A percentile compares a stretch with the other conserved stretches of the same genome.
Evolutionary conservation across 2,797 vertebrate species (phyloP).

Genomic region (Syncerus caffer): DNA sequence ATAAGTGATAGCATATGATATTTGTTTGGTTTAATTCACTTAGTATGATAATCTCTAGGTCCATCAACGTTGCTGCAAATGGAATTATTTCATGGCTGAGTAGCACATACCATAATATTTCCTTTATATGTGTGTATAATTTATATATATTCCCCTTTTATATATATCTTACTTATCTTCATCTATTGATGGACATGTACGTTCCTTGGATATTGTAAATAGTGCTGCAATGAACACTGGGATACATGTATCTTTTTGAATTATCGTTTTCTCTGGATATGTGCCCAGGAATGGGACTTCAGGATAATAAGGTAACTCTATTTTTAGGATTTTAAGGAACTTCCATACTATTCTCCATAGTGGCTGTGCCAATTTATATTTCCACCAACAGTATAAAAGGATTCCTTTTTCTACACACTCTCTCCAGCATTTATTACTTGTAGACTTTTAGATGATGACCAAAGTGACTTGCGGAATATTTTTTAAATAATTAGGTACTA

Average conservation of each 20-base stretch:
- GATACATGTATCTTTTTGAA: not conserved
- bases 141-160: not conserved
- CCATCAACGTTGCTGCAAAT: not conserved
- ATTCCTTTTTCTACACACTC: not conserved
- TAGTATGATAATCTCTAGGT: not conserved
- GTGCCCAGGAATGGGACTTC: not conserved
- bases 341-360: not conserved
- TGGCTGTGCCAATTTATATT: not conserved
- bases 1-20: not conserved
- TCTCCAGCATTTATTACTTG: not conserved
- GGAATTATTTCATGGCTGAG: not conserved
- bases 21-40: not conserved
- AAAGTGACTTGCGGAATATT: not conserved
- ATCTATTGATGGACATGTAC: not conserved
- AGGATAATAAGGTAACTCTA: not conserved
- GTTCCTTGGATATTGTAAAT: not conserved
- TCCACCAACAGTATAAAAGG: not conserved
- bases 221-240: not conserved
- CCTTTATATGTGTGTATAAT: not conserved
- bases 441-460: not conserved
- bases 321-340: not conserved
- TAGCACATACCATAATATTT: not conserved
- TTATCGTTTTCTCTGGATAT: not conserved
- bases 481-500: not conserved
- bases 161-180: not conserved